These are phyloP conservation scores for Pollimyrus isidori DNA, from an alignment of 2,113 vertebrate genomes.

Conservation along the genomic window DNA sequence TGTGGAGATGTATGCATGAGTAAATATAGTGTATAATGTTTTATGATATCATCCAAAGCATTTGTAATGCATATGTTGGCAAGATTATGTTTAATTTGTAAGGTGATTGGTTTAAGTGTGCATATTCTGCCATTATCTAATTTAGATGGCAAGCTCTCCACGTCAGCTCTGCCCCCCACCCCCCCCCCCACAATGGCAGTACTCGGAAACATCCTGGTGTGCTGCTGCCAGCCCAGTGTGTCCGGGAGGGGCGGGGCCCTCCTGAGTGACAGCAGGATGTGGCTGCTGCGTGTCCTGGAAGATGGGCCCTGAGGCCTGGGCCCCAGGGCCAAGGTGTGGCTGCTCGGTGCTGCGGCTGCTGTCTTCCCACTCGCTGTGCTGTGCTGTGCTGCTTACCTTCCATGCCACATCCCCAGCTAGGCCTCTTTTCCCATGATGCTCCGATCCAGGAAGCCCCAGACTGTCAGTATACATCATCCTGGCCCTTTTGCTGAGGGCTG, in stretches of 20 bases:
- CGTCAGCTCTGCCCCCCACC: neutral
- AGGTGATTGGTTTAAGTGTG: neutral
- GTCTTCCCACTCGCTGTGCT: neutral
- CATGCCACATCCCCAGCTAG: neutral
- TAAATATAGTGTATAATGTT: neutral
- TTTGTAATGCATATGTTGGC: neutral
- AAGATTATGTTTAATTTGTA: neutral
- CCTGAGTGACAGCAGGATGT: slow-evolving; percentile 49
- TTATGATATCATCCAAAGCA: neutral
- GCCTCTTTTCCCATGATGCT: neutral
- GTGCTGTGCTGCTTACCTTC: neutral
- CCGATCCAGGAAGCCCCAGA: neutral
- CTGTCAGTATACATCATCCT: neutral
- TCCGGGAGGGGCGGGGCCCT: slow-evolving; percentile 30
- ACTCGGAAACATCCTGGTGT: slow-evolving; percentile 28
- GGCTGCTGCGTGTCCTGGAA: slow-evolving; percentile 38
- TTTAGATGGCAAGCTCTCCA: neutral
- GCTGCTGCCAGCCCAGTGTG: slow-evolving; percentile 19
- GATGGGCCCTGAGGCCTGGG: neutral
- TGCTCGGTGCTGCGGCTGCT: neutral
- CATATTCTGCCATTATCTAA: neutral
- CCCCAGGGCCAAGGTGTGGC: neutral
- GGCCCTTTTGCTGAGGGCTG: neutral
- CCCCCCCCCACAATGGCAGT: neutral
- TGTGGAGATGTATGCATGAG: neutral